phyloP scores from a whole-genome alignment of 2,888 invertebrate species.

The Acanthoscelides obtectus region DNA sequence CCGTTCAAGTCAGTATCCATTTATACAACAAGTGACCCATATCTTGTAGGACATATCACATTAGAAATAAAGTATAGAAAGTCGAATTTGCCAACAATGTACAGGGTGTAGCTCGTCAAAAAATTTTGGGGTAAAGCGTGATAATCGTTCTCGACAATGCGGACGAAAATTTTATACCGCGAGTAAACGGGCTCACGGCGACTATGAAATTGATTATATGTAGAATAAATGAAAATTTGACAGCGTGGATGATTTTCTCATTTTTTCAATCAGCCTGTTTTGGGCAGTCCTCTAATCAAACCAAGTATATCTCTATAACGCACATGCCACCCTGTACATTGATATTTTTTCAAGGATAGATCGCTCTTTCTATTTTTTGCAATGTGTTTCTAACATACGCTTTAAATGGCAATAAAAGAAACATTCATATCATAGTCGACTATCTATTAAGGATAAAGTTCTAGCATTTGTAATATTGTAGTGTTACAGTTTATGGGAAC shows the following conservation, averaged over 20 bases:
- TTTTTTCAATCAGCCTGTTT: no score
- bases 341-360: background rate
- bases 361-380: conserved; percentile 11
- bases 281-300: no score
- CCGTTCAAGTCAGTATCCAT: background rate
- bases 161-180: no score
- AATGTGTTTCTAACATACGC: conserved; percentile 27
- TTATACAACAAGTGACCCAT: background rate
- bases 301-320: background rate
- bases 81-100: background rate
- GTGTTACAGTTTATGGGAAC: conserved; percentile 30
- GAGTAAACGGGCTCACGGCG: no score
- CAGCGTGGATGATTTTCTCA: no score
- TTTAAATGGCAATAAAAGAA: conserved; percentile 28
- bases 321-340: background rate
- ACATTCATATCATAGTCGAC: background rate
- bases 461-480: conserved; percentile 31
- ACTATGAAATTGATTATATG: no score
- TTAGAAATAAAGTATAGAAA: background rate
- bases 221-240: no score
- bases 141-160: no score
- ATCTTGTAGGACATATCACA: background rate
- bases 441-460: conserved; percentile 27
- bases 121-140: no score
- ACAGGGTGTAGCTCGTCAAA: background rate